These are phyloP conservation scores for Hirundo rustica DNA, from an alignment of 2,797 vertebrate species.

Conservation along the genomic window DNA sequence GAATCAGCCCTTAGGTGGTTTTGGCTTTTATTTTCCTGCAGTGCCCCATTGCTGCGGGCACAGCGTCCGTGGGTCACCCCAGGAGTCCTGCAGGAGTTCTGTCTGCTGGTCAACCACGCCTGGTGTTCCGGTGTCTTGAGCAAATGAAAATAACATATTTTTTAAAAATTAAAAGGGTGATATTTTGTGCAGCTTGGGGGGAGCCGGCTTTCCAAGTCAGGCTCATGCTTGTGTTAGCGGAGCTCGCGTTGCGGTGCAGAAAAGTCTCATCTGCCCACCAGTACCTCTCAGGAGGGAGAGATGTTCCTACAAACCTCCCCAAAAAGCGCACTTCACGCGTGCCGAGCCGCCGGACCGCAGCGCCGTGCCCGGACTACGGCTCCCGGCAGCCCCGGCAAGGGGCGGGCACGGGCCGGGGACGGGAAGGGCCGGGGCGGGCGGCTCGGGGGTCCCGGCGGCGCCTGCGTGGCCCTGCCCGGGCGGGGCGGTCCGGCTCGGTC, in stretches of 20 bases:
- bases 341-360: background rate
- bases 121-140: background rate
- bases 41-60: background rate
- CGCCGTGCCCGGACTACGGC: background rate
- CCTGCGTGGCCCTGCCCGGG: conserved; percentile 24
- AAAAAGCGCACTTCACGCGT: accelerated
- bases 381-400: background rate
- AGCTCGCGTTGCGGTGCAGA: background rate
- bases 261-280: accelerated
- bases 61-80: accelerated
- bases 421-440: background rate
- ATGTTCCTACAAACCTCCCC: accelerated
- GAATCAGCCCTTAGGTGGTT: background rate
- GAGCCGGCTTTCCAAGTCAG: background rate
- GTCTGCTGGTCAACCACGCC: background rate
- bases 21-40: background rate
- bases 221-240: accelerated
- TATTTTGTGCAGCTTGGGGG: too few relatives aligned
- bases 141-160: background rate
- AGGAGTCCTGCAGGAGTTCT: background rate
- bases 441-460: background rate
- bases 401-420: background rate
- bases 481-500: background rate
- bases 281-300: accelerated
- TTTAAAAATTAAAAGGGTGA: too few relatives aligned